Percentiles rank a stretch among this genome's conserved stretches.
Evolutionary conservation across 2,888 invertebrate genomes (phyloP).

Genomic region (Eueremaeus valkanovi): DNA sequence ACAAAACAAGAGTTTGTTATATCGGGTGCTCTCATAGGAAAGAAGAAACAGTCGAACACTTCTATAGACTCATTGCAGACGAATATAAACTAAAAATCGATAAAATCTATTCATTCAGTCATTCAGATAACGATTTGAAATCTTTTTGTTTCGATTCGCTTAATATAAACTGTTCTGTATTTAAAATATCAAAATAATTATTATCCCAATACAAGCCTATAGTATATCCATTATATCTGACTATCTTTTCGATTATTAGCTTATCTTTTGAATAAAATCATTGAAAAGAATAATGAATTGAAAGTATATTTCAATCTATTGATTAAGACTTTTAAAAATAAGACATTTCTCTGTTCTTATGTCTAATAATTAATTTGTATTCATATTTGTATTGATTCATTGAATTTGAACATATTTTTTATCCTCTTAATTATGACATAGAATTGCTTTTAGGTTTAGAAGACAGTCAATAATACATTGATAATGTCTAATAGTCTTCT

Average conservation of each 20-base stretch:
- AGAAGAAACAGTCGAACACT: background rate
- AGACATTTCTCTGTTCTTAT: no score
- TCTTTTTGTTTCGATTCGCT: constrained; percentile 24
- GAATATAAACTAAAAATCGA: constrained; percentile 7
- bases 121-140: background rate
- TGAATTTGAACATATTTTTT: no score
- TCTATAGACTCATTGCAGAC: background rate
- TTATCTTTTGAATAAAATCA: background rate
- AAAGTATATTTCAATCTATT: no score
- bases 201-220: background rate
- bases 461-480: no score
- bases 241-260: background rate
- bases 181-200: background rate
- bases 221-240: background rate
- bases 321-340: no score
- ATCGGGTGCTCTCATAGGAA: constrained; percentile 12
- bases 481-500: no score
- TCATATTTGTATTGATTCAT: no score
- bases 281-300: background rate
- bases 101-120: background rate
- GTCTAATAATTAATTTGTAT: no score
- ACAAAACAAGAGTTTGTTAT: constrained; percentile 29
- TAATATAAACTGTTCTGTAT: background rate
- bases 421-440: no score
- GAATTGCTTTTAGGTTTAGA: no score